phyloP scores from a whole-genome alignment of 2,113 vertebrate species.

The Cochlearius cochlearius region DNA sequence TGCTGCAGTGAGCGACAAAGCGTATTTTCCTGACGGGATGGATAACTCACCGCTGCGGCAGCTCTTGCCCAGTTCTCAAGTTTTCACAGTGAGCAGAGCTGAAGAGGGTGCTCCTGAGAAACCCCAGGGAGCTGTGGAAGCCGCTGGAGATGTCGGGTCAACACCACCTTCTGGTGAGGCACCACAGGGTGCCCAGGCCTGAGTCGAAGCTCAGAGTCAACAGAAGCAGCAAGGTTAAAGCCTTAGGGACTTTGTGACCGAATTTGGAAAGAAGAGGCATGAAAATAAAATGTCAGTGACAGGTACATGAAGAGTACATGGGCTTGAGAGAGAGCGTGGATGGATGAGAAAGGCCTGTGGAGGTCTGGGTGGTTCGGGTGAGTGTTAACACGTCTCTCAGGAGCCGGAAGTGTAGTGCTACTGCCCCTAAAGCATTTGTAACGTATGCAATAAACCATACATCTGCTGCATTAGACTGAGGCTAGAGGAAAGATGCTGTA shows the following conservation, averaged over 20 bases:
- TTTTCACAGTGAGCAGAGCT: not conserved
- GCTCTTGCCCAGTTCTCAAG: not conserved
- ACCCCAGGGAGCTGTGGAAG: not conserved
- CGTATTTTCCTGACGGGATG: accelerated
- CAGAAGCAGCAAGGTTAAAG: not conserved
- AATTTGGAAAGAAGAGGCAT: not conserved
- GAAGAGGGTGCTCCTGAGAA: not conserved
- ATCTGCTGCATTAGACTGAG: not conserved
- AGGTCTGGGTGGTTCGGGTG: not conserved
- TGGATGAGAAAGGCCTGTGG: not conserved
- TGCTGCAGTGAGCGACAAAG: not conserved
- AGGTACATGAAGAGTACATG: not conserved
- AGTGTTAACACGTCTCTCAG: accelerated
- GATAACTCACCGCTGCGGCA: not conserved
- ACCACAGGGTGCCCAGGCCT: not conserved
- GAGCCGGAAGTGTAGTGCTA: not conserved
- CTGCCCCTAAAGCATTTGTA: not conserved
- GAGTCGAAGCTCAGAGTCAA: accelerated
- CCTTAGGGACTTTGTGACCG: not conserved
- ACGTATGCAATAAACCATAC: not conserved
- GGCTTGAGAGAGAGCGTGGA: not conserved
- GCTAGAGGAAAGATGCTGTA: not conserved
- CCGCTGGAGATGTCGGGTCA: not conserved
- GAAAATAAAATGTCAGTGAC: not conserved
- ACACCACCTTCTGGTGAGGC: not conserved